Evolutionary conservation across 2,113 vertebrate species (phyloP).

Genomic region (Myxocyprinus asiaticus): DNA sequence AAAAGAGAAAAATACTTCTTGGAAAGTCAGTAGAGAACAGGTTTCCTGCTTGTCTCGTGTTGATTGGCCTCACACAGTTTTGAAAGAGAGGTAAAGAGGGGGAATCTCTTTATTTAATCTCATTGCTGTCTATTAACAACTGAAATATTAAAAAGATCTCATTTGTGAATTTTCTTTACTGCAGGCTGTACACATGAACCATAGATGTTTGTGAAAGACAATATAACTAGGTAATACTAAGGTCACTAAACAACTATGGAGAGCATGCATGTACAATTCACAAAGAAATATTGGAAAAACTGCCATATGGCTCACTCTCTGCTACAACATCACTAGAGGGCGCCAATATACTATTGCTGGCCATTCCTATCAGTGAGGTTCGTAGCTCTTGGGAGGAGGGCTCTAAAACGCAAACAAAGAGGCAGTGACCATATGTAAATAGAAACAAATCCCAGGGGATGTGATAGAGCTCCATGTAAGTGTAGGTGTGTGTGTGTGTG

Average conservation of each 20-base stretch:
- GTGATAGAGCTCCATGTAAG: not conserved
- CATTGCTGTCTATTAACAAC: too few species aligned
- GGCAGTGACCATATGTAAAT: not conserved
- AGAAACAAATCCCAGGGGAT: not conserved
- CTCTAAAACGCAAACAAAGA: not conserved
- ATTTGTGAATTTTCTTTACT: too few species aligned
- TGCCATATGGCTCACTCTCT: not conserved
- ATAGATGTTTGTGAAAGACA: too few species aligned
- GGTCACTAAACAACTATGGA: too few species aligned
- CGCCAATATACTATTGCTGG: not conserved
- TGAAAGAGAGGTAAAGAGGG: not conserved
- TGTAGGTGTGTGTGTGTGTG: slow-evolving; percentile 31
- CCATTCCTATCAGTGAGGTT: too few species aligned
- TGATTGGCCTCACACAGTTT: not conserved
- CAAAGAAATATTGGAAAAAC: too few species aligned
- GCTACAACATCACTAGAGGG: not conserved
- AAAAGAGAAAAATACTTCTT: slow-evolving; percentile 4
- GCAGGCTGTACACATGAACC: too few species aligned
- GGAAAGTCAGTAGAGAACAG: not conserved
- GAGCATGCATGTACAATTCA: too few species aligned
- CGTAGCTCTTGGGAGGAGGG: not conserved
- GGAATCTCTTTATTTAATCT: not conserved
- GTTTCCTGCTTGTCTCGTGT: not conserved
- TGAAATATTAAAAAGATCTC: too few species aligned
- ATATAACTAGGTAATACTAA: too few species aligned